Evolutionary conservation across 2,113 vertebrate species (phyloP).

Genomic region (Protobothrops flavoviridis): DNA sequence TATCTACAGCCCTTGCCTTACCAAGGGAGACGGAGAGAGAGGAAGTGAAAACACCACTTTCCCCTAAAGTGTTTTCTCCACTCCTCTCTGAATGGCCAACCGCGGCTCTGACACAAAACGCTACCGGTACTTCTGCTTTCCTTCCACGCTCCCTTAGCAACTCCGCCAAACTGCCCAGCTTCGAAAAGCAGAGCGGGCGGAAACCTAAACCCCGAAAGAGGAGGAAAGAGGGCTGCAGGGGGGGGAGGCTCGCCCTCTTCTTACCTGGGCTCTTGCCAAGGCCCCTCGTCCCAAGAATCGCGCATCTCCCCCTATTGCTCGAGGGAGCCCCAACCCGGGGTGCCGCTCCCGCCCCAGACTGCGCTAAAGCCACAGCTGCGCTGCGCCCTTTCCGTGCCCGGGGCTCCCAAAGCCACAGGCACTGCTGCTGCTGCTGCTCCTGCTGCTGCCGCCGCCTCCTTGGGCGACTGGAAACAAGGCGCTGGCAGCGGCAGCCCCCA

Average conservation of each 20-base stretch:
- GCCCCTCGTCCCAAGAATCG: not conserved
- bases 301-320: not conserved
- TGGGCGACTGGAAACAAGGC: not conserved
- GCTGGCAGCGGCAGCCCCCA: not conserved
- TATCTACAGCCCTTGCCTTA: not conserved
- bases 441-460: too few species aligned
- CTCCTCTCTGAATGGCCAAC: not conserved
- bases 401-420: not conserved
- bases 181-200: not conserved
- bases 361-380: not conserved
- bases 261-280: not conserved
- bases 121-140: not conserved
- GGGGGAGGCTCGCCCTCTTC: not conserved
- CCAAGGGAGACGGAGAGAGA: not conserved
- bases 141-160: not conserved
- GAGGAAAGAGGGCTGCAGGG: not conserved
- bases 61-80: not conserved
- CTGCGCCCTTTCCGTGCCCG: not conserved
- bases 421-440: not conserved
- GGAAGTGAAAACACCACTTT: not conserved
- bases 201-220: too few species aligned
- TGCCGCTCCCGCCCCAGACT: not conserved
- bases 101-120: not conserved
- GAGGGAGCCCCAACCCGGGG: not conserved
- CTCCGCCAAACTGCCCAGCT: not conserved